Percentiles rank a stretch among this genome's conserved stretches.
Evolutionary conservation across 2,113 vertebrate species (phyloP).

Genomic region (Pipra filicauda): DNA sequence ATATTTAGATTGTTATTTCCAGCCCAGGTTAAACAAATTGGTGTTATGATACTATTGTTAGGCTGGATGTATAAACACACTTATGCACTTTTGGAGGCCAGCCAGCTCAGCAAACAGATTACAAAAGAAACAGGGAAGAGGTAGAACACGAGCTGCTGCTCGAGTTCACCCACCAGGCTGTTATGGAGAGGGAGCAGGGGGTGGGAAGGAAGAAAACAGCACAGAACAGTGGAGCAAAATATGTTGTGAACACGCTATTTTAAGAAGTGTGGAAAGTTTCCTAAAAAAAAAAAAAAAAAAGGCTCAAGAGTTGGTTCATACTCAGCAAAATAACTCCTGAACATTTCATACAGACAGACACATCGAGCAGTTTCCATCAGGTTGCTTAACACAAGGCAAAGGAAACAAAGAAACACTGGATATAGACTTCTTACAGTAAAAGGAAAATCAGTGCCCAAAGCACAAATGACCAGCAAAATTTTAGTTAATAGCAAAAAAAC

Average conservation of each 20-base stretch:
- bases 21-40: constrained; percentile 51
- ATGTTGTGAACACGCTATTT: constrained; percentile 10
- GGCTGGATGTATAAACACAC: constrained; percentile 32
- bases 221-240: constrained; percentile 1
- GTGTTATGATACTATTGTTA: constrained; percentile 67
- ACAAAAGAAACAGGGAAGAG: constrained; percentile 28
- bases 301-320: background rate
- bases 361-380: background rate
- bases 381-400: background rate
- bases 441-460: background rate
- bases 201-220: constrained; percentile 19
- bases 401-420: background rate
- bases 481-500: background rate
- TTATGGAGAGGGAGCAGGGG: background rate
- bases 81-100: constrained; percentile 39
- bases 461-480: background rate
- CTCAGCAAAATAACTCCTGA: background rate
- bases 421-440: background rate
- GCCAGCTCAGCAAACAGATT: constrained; percentile 34
- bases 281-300: background rate
- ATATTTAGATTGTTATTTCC: constrained; percentile 55
- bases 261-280: background rate
- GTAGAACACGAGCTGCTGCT: background rate
- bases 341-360: background rate
- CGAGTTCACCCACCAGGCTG: background rate